Evolutionary conservation across 2,797 vertebrate genomes (phyloP), one percentile per base, ranked within the genome.

Genomic region (Etheostoma nigrum): DNA sequence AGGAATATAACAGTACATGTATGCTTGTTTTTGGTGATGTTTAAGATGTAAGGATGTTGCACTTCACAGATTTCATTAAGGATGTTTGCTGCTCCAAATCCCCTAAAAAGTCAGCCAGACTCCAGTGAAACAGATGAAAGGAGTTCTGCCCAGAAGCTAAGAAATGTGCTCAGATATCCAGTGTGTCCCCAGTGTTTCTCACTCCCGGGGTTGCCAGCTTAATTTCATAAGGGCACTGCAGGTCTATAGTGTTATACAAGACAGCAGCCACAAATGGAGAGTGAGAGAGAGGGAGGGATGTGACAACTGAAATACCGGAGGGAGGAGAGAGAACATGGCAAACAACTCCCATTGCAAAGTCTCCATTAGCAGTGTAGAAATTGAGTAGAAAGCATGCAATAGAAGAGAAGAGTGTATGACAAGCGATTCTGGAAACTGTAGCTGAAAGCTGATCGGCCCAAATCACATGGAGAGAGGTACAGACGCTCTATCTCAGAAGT

Each of bases 371-470:
- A 48, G 62, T 30, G 45, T 53, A 51, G 63, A 48, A 45, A 53
- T 61, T 21, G 47, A 76, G 54, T 13, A 52, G 55, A 79, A n/a
- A 51, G 53, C 47, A 30, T 57, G 62, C 45, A 55, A 27, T 74
- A 19, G 42, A 58, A 57, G 75, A 30, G 58, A 12, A 23, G 53
- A 74, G 52, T 36, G 61, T 42, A 42, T 75, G 76, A 66, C 76
- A 51, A 54, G 81, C 74, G 72, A 62, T n/a, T 48, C 68, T 83
- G 63, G 87, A 87, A 86, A 87, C 81, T 58, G 69, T 44, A 85
- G 72, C 85, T 90, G 91, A 90, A 92, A 93, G 75, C 78, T 72
- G 87, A 93, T 92, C 85, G 3, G 78, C 60, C 68, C 54, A 52
- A 67, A 74, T 89, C 67, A 8, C 79, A 67, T 74, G 58, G 74